phyloP scores from a whole-genome alignment of 2,113 vertebrate genomes.

The Dipodomys ordii region DNA sequence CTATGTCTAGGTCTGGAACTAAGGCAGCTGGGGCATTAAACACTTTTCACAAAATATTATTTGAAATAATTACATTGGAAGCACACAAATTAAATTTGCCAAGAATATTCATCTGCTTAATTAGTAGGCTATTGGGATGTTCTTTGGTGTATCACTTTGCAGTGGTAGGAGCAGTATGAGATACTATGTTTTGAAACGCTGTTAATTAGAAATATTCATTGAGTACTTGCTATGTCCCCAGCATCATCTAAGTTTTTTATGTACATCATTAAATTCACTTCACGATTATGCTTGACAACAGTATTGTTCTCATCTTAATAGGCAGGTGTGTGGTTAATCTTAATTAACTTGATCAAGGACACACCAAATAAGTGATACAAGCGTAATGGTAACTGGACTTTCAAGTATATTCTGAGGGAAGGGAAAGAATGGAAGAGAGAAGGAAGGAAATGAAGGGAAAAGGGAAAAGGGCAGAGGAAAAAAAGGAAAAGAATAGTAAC shows the following conservation, averaged over 20 bases:
- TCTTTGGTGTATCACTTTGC: conserved; percentile 55
- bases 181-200: background rate
- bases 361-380: background rate
- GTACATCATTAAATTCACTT: conserved; percentile 34
- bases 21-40: background rate
- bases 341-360: conserved; percentile 15
- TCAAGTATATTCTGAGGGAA: background rate
- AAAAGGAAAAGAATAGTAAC: background rate
- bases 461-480: background rate
- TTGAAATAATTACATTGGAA: conserved; percentile 39
- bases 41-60: conserved; percentile 21
- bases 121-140: background rate
- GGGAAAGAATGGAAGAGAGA: background rate
- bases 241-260: background rate
- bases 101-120: conserved; percentile 21
- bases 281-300: background rate
- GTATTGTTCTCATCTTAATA: background rate
- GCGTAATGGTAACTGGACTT: background rate
- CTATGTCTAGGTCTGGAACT: background rate
- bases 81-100: conserved; percentile 57
- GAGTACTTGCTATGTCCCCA: conserved; percentile 21
- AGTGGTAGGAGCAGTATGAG: background rate
- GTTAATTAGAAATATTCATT: conserved; percentile 38
- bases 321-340: background rate
- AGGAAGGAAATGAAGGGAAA: background rate